Evolutionary conservation across 2,888 invertebrate genomes (phyloP), one percentile per base, ranked within the genome.

Genomic region (Napeogenes inachia): DNA sequence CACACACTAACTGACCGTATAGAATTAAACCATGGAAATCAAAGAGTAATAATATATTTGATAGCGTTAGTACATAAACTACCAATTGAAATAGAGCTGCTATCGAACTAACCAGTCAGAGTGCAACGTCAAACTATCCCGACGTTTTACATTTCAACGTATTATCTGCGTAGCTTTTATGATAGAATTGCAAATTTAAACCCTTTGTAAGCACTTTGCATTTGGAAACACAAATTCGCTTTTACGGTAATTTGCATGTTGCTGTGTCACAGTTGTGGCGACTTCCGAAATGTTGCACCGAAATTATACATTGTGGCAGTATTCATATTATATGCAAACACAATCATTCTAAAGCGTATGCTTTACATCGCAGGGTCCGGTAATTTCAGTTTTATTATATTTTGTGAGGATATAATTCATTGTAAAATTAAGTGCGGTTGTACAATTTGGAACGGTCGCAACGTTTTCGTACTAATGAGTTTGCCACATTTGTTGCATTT

Each of bases 111-210:
- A 63, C 61, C 61, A 68, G 64, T 62, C 63, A 54, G 63, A 68
- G 62, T 65, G 64, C 62, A 70, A 71, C 73, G 72, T 75, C 75
- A 77, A 75, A 78, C 82, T 80, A 81, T 81, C 76, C 80, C 75
- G 78, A 78, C 76, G 81, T 81, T 85, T 84, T 79, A 82, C 83
- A 84, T 85, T 84, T 77, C 77, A 75, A 75, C 82, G 81, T 84
- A 87, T 87, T 84, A 87, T 87, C 80, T 82, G 81, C 82, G 80
- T 82, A 79, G 82, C 80, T 83, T 78, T 80, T 85, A 87, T 86
- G 81, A 87, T 87, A 84, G 89, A 89, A 88, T 90, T 89, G 87
- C 88, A 89, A 89, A 90, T 90, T 88, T 88, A 82, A 89, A 85
- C 88, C 87, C 85, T 87, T 87, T 85, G 88, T 88, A 89, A 88